phyloP scores from a whole-genome alignment of 2,888 invertebrate genomes.

The Cephus nigrinus region DNA sequence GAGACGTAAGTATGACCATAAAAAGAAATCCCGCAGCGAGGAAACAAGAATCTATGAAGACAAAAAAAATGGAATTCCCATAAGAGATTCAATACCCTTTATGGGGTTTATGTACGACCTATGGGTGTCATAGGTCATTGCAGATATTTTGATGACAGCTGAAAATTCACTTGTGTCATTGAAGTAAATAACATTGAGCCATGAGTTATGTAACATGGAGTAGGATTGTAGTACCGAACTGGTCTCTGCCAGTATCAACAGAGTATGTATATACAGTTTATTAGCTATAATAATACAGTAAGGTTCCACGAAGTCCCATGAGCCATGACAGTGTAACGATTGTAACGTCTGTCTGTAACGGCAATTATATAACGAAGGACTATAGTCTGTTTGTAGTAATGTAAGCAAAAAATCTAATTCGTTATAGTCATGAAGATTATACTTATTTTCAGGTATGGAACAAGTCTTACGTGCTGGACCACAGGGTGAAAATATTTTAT shows the following conservation, averaged over 20 bases:
- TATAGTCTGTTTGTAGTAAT: not conserved
- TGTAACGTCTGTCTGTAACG: not conserved
- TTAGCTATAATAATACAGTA: not conserved
- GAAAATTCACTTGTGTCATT: not conserved
- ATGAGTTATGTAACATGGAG: not conserved
- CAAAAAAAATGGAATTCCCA: not conserved
- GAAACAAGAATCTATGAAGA: not conserved
- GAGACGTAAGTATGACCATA: not conserved
- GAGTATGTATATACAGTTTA: not conserved
- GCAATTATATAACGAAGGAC: not conserved
- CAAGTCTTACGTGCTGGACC: not conserved
- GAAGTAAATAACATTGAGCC: not conserved
- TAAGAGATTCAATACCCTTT: not conserved
- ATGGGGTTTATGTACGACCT: not conserved
- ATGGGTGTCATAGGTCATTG: not conserved
- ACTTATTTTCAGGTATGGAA: not conserved
- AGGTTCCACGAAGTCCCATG: not conserved
- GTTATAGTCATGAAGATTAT: not conserved
- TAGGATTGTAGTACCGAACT: not conserved
- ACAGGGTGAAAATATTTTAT: not conserved
- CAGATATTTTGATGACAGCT: not conserved
- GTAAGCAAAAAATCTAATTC: not conserved
- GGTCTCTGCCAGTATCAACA: not conserved
- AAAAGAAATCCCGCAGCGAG: not conserved
- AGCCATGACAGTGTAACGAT: not conserved